Evolutionary conservation across 2,888 invertebrate genomes (phyloP), one percentile per base, ranked within the genome.

Genomic region (Oasisia sp.): DNA sequence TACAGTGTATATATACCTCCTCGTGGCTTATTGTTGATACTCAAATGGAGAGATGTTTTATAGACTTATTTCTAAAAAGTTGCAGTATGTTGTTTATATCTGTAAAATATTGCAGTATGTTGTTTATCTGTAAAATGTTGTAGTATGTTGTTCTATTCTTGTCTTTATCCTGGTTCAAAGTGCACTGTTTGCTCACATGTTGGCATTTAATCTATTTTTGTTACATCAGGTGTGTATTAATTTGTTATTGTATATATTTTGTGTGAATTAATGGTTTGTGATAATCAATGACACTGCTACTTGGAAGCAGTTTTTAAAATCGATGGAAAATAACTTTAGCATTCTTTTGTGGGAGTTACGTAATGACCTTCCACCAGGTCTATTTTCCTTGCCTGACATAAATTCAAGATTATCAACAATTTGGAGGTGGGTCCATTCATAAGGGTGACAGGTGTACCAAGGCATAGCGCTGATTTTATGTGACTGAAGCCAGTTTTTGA

Each of bases 191-290:
- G 74, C 74, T 38, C 38, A 38, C 19, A 74, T 19, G 19, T 3
- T 74, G 27, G 74, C 74, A 74, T 74, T 74, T 74, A 74, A 74
- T 74, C 74, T 74, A 27, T 74, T 74, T 74, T 74, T 74, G 74
- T 74, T 74, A 74, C 74, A 74, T 27, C 74, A 74, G 14, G n/a
- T 74, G 27, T 19, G 74, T 74, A 5, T 74, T 74, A 74, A 74
- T 74, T 74, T 74, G 74, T 74, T 74, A n/a, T 74, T 74, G 74
- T 74, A 74, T 7, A 74, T 74, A 27, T 19, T 74, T 74, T 74
- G 74, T 27, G 74, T 74, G 27, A 74, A n/a, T 74, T 27, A 27
- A 74, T 3, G 74, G 5, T 74, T 74, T 74, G 74, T 74, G 74
- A 74, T 74, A 74, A 74, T 74, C 74, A 3, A 27, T 27, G 74